phyloP scores from a whole-genome alignment of 1,140 invertebrate species.

The Aphis gossypii region DNA sequence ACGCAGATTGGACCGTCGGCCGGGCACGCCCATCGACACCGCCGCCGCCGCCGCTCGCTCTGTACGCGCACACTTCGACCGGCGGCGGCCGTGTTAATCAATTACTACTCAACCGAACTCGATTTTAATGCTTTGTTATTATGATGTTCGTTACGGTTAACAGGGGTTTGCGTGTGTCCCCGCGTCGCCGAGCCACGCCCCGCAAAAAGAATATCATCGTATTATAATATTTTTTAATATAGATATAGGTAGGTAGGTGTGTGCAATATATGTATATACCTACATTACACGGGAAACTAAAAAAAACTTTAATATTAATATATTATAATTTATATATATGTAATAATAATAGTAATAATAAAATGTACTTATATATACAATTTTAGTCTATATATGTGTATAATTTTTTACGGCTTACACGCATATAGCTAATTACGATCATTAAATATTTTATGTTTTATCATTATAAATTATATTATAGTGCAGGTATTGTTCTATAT shows the following conservation, averaged over 20 bases:
- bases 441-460: constrained; percentile 11
- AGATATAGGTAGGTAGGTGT: background rate
- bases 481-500: background rate
- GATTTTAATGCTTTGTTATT: constrained; percentile 58
- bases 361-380: background rate
- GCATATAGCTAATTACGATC: background rate
- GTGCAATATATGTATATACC: background rate
- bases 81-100: constrained; percentile 53
- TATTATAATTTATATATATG: background rate
- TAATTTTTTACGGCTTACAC: background rate
- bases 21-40: constrained; percentile 27
- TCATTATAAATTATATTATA: background rate
- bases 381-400: background rate
- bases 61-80: background rate
- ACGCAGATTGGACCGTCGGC: constrained; percentile 39
- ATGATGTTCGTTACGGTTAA: constrained; percentile 58
- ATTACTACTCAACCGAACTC: constrained; percentile 57
- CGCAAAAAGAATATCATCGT: constrained; percentile 37
- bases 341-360: background rate
- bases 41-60: background rate
- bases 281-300: background rate
- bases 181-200: constrained; percentile 47
- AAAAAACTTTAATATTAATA: constrained; percentile 14
- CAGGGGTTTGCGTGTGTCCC: constrained; percentile 52
- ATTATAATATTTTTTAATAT: constrained; percentile 10